Percentiles rank a stretch among this genome's conserved stretches.
Evolutionary conservation across 1,140 invertebrate species (phyloP).

Genomic region (Matsumurasca onukii): DNA sequence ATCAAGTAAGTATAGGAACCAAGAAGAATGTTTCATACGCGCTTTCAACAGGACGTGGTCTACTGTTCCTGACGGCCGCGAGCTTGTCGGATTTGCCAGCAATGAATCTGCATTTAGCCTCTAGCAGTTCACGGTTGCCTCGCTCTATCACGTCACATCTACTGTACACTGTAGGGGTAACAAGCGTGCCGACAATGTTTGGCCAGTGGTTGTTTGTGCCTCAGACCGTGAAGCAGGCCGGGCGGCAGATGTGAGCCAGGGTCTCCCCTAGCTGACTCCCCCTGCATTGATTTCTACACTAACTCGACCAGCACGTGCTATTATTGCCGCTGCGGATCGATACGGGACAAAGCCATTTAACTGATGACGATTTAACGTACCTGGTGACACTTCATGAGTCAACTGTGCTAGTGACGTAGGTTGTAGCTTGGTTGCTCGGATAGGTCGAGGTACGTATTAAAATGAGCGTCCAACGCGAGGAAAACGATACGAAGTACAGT

Average conservation of each 20-base stretch:
- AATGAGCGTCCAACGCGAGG: not conserved
- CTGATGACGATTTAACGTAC: conserved; percentile 16
- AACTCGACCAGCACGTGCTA: conserved; percentile 9
- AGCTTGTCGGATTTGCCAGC: too few species aligned
- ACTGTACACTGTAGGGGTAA: too few species aligned
- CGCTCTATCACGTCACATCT: too few species aligned
- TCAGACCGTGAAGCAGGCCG: not conserved
- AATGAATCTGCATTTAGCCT: conserved; percentile 8
- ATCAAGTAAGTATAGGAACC: too few species aligned
- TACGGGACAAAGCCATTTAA: not conserved
- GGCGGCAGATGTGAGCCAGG: not conserved
- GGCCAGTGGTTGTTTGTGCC: not conserved
- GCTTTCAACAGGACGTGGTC: too few species aligned
- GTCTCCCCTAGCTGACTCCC: not conserved
- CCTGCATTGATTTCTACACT: conserved; percentile 10
- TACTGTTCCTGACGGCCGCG: too few species aligned
- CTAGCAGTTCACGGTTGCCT: not conserved
- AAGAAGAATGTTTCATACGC: too few species aligned
- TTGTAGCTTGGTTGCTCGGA: not conserved
- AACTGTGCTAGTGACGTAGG: not conserved
- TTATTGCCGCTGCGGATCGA: too few species aligned
- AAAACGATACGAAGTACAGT: not conserved
- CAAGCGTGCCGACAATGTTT: not conserved
- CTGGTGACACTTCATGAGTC: not conserved
- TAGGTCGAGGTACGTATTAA: not conserved